These are phyloP conservation scores for Martes martes DNA, from an alignment of 2,113 vertebrate genomes.

Conservation along the genomic window DNA sequence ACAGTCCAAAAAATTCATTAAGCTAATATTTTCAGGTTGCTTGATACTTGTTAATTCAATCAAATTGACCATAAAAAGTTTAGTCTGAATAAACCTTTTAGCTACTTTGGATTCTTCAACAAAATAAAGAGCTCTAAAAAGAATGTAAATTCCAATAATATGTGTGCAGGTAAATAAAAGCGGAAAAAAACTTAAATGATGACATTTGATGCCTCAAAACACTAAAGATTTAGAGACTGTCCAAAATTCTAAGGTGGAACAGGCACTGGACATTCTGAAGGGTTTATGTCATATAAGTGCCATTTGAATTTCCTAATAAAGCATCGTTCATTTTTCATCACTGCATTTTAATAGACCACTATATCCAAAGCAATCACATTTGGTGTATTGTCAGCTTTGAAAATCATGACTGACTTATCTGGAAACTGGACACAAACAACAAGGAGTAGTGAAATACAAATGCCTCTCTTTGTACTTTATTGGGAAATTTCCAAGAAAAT, in stretches of 20 bases:
- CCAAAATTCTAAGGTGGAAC: neutral
- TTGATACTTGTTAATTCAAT: neutral
- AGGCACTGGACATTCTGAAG: neutral
- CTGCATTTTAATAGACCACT: neutral
- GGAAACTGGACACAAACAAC: constrained; percentile 11
- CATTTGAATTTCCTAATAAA: neutral
- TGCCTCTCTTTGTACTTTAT: neutral
- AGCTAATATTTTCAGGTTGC: neutral
- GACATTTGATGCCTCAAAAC: neutral
- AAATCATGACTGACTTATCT: neutral
- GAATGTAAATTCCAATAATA: neutral
- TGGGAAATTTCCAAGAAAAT: neutral
- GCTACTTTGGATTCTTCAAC: constrained; percentile 1
- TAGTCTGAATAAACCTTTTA: neutral
- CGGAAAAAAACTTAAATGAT: neutral
- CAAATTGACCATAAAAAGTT: neutral
- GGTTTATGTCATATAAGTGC: neutral
- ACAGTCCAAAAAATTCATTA: neutral
- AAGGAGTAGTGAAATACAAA: neutral
- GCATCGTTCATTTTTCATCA: neutral
- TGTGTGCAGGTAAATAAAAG: neutral
- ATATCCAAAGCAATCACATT: neutral
- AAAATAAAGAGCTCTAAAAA: neutral
- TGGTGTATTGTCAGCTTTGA: constrained; percentile 3
- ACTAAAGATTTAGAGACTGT: neutral